Evolutionary conservation across 2,797 vertebrate species (phyloP).

Genomic region (Semaprochilodus insignis): DNA sequence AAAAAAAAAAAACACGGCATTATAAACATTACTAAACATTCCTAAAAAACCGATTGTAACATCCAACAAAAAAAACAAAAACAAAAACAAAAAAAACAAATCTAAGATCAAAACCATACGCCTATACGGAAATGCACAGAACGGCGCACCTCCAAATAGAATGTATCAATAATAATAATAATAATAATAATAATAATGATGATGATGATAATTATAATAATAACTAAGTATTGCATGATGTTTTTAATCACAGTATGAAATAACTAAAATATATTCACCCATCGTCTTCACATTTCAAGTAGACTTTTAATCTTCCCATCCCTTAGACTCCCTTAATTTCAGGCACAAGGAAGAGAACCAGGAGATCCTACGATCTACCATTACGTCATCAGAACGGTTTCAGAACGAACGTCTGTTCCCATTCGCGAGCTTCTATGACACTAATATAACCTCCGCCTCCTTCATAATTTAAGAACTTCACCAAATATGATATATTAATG

Average conservation of each 20-base stretch:
- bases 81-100: not conserved
- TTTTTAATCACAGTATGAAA: slow-evolving; percentile 54
- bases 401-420: slow-evolving; percentile 1
- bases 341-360: slow-evolving; percentile 75
- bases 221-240: slow-evolving; percentile 60
- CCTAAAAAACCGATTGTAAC: slow-evolving; percentile 50
- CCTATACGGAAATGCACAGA: not conserved
- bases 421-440: not conserved
- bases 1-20: slow-evolving; percentile 17
- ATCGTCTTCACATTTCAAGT: slow-evolving; percentile 50
- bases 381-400: not conserved
- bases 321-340: slow-evolving; percentile 60
- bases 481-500: not conserved
- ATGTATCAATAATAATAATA: not conserved
- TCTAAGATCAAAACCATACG: not conserved
- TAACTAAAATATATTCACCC: slow-evolving; percentile 60
- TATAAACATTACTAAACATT: slow-evolving; percentile 35
- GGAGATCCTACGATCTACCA: slow-evolving; percentile 5
- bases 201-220: slow-evolving; percentile 1
- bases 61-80: too few species aligned
- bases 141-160: not conserved
- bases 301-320: slow-evolving; percentile 47
- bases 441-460: not conserved
- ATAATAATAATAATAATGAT: not conserved
- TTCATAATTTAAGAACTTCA: slow-evolving; percentile 12